Evolutionary conservation across 1,140 invertebrate species (phyloP).

Genomic region (Euura lappo): DNA sequence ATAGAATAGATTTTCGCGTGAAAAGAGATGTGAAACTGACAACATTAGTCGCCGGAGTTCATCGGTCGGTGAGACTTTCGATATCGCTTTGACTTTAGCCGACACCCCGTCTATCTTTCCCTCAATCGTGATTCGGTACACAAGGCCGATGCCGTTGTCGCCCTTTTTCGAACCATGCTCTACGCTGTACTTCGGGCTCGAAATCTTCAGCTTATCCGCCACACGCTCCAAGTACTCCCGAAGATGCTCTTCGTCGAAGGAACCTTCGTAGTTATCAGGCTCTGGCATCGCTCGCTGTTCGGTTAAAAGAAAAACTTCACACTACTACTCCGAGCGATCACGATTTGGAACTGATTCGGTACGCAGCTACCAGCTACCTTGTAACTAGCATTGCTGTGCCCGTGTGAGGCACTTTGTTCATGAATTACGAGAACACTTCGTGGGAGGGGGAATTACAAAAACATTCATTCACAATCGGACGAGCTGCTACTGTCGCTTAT

Average conservation of each 20-base stretch:
- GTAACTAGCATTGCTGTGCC: no score
- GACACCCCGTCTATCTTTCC: neutral
- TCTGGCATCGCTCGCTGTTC: no score
- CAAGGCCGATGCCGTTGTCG: conserved; percentile 50
- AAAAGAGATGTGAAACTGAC: conserved; percentile 41
- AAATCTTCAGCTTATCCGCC: neutral
- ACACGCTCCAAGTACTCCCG: neutral
- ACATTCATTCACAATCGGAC: no score
- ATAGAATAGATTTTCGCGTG: conserved; percentile 49
- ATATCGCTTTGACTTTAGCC: conserved; percentile 28
- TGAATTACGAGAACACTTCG: no score
- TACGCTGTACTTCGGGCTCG: neutral
- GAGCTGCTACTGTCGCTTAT: no score
- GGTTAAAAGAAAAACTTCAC: no score
- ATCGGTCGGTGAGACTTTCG: conserved; percentile 46
- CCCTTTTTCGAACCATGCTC: conserved; percentile 38
- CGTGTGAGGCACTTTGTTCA: no score
- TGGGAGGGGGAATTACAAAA: no score
- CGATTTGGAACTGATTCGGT: no score
- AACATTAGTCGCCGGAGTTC: conserved; percentile 41
- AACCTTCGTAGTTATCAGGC: no score
- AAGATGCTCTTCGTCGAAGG: neutral
- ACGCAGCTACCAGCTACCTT: no score
- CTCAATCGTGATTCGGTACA: conserved; percentile 38
- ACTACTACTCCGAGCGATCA: no score